Evolutionary conservation across 2,797 vertebrate species (phyloP).

Genomic region (Molossus molossus): DNA sequence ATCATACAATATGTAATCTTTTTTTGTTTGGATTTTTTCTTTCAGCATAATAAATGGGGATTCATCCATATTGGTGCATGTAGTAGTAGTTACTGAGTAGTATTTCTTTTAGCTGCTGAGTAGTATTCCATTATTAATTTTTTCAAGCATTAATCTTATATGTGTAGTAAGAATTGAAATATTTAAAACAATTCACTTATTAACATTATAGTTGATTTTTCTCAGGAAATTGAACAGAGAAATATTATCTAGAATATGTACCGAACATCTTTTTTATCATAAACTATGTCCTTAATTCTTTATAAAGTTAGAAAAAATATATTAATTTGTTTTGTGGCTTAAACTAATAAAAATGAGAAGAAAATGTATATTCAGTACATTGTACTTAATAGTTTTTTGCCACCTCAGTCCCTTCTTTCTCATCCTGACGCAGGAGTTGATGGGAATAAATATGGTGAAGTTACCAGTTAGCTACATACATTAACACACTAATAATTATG

Average conservation of each 20-base stretch:
- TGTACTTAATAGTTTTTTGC: not conserved
- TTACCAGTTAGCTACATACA: not conserved
- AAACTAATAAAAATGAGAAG: constrained; percentile 16
- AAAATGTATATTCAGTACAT: not conserved
- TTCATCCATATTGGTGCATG: not conserved
- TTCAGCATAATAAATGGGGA: not conserved
- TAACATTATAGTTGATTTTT: not conserved
- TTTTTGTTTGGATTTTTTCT: not conserved
- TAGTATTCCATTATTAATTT: constrained; percentile 5
- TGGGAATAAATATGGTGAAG: not conserved
- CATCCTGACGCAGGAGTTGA: not conserved
- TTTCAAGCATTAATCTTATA: constrained; percentile 43
- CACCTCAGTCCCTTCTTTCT: not conserved
- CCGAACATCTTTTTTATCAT: not conserved
- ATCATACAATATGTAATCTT: not conserved
- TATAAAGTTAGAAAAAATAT: not conserved
- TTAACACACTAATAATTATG: not conserved
- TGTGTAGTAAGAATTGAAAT: not conserved
- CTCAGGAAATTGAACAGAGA: constrained; percentile 14
- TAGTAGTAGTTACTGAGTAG: not conserved
- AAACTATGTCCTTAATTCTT: constrained; percentile 9
- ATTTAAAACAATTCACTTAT: constrained; percentile 24
- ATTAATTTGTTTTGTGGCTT: not conserved
- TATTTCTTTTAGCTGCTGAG: not conserved
- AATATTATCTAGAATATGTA: not conserved